Base-by-base conservation (phyloP, 2,888 invertebrate species). In the Gerris lacustris region DNA sequence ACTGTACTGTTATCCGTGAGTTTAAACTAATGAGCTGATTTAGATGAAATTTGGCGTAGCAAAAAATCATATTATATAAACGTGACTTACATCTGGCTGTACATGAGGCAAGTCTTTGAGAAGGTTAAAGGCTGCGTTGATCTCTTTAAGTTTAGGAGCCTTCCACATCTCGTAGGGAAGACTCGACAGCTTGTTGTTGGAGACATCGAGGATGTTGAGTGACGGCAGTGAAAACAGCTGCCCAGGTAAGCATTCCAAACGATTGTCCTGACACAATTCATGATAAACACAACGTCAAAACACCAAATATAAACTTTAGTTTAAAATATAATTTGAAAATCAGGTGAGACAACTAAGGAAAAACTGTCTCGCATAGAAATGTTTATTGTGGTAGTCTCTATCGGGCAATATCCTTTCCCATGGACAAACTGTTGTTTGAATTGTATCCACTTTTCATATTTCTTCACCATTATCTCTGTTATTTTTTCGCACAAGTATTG, bases 71-170 rank as follows among this genome's bases (percentile, higher is more conserved):
- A n/a, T n/a, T n/a, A n/a, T n/a, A n/a, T n/a, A 31, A 31, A 31
- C 31, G 4, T 31, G 31, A 7, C 15, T 71, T 73, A 76, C 74
- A 63, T 77, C 77, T 17, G 71, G 71, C 63, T 75, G 77, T 55
- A 76, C 72, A 62, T 76, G 76, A 9, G 85, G 85, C 74, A 97
- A 81, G 76, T 92, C 91, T 67, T 86, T 86, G 18, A 97, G 82
- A 70, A 92, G 85, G 83, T 98, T 98, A 78, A 94, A 89, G 0
- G 95, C 90, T 0, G 89, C 89, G 80, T 94, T 95, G 45, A 96
- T 81, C 80, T 96, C 96, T 70, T 92, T 86, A 67, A 97, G 82
- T 72, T 90, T 89, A 0, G 93, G 91, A 1, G 95, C 88, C 15
- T 86, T 82, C 96, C 96, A 97, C 83, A 97, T 82, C 74, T 87